Evolutionary conservation across 2,888 invertebrate species (phyloP).

Genomic region (Drosophila nr. fundita): DNA sequence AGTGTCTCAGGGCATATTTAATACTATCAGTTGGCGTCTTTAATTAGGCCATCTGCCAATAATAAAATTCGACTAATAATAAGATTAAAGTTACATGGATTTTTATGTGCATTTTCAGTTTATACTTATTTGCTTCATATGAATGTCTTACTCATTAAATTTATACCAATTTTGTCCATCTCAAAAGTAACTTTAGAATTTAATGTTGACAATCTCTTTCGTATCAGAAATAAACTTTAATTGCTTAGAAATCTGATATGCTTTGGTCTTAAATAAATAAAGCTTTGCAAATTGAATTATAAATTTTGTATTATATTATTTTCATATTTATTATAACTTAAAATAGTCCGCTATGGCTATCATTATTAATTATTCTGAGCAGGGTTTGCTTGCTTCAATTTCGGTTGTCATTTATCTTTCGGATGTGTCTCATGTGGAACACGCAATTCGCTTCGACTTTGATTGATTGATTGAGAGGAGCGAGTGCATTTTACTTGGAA

Average conservation of each 20-base stretch:
- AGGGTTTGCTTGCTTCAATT: background rate
- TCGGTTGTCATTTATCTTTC: slow-evolving; percentile 34
- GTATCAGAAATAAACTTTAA: background rate
- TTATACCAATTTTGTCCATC: background rate
- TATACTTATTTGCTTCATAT: background rate
- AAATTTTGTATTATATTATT: background rate
- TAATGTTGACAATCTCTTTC: background rate
- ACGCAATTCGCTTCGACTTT: slow-evolving; percentile 31
- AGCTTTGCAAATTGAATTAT: background rate
- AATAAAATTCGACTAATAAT: too few relatives aligned
- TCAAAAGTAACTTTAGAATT: background rate
- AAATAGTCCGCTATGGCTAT: background rate
- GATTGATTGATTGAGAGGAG: slow-evolving; percentile 46
- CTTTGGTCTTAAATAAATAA: background rate
- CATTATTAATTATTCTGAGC: slow-evolving; percentile 10
- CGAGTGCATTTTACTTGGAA: slow-evolving; percentile 4
- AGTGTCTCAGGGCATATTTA: slow-evolving; percentile 14
- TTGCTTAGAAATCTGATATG: background rate
- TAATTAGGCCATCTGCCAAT: background rate
- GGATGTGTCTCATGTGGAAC: slow-evolving; percentile 11
- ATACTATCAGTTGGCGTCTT: background rate
- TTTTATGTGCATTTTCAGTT: background rate
- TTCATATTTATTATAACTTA: background rate
- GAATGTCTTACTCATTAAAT: background rate
- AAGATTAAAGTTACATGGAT: background rate